These are phyloP conservation scores for Rotaria macrura DNA, from an alignment of 2,888 invertebrate genomes.

Conservation along the genomic window DNA sequence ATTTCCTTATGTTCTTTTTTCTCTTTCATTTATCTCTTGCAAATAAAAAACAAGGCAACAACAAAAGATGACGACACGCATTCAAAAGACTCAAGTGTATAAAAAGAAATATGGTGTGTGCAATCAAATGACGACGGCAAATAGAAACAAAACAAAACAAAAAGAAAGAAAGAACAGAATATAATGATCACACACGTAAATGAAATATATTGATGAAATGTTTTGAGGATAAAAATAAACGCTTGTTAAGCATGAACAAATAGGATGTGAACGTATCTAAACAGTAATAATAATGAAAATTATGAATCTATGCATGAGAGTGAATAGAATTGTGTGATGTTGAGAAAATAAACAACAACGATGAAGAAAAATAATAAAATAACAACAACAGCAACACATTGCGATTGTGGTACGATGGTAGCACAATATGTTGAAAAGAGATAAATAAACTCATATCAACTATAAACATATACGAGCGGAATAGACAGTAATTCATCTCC, in stretches of 20 bases:
- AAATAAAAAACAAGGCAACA: neutral
- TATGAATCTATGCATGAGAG: neutral
- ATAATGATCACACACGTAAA: neutral
- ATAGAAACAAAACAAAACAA: neutral
- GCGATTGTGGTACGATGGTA: neutral
- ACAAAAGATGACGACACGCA: neutral
- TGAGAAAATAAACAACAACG: neutral
- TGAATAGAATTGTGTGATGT: neutral
- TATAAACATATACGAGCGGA: neutral
- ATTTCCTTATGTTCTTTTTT: neutral
- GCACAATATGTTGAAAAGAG: neutral
- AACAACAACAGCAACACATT: neutral
- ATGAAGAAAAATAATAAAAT: neutral
- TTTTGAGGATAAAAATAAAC: neutral
- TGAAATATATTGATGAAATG: neutral
- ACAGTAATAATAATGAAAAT: neutral
- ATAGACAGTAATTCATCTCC: neutral
- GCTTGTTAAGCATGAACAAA: neutral
- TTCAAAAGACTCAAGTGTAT: neutral
- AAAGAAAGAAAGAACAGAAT: neutral
- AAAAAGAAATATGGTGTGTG: neutral
- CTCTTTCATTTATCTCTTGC: neutral
- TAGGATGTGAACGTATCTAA: neutral
- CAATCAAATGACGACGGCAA: neutral
- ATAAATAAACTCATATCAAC: neutral